These are phyloP conservation scores for Lathamus discolor DNA, from an alignment of 2,113 vertebrate species.

Conservation along the genomic window DNA sequence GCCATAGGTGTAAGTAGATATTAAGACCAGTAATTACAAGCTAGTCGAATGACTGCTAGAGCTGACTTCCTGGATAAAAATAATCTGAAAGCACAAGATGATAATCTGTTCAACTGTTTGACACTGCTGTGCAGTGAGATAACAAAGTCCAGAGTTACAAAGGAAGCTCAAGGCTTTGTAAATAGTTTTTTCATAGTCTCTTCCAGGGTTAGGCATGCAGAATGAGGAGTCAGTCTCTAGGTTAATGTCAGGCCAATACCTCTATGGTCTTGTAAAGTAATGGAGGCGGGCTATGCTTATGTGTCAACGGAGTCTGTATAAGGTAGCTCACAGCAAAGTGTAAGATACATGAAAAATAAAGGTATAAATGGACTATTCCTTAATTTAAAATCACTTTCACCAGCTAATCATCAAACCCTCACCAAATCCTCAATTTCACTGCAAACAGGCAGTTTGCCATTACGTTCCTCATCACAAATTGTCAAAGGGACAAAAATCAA, in stretches of 20 bases:
- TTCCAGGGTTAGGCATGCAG: background rate
- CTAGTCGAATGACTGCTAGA: background rate
- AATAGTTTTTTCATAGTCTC: background rate
- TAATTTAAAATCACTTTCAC: background rate
- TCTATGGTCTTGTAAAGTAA: background rate
- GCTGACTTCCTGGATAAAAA: background rate
- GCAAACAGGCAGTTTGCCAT: background rate
- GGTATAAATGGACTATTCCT: background rate
- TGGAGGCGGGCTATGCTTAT: background rate
- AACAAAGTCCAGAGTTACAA: background rate
- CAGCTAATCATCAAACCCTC: background rate
- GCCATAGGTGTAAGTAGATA: background rate
- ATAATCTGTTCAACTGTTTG: background rate
- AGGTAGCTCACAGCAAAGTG: background rate
- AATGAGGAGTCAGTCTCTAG: background rate
- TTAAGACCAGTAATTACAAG: background rate
- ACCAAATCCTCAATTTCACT: background rate
- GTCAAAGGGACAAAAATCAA: background rate
- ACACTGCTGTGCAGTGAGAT: background rate
- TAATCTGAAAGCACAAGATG: background rate
- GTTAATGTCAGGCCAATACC: background rate
- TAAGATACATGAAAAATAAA: background rate
- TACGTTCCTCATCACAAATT: background rate
- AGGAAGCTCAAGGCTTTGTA: background rate
- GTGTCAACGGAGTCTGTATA: background rate